phyloP scores from a whole-genome alignment of 2,888 invertebrate genomes.

The Luperina testacea region DNA sequence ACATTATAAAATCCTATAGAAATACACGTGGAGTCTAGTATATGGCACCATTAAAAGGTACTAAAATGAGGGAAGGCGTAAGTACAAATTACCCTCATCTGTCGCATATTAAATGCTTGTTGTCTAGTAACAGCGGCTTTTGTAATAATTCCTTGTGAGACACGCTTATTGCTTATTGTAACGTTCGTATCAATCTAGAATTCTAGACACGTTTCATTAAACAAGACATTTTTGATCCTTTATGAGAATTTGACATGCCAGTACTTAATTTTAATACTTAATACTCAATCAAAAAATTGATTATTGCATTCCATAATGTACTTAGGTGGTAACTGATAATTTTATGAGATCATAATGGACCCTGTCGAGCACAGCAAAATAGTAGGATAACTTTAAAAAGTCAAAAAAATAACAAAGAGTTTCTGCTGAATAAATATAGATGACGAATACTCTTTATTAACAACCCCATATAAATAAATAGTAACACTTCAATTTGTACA shows the following conservation, averaged over 20 bases:
- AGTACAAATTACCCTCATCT: slow-evolving; percentile 38
- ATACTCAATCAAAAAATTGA: background rate
- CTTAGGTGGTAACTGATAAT: background rate
- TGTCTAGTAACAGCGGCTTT: slow-evolving; percentile 35
- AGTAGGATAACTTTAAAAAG: background rate
- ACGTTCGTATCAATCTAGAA: slow-evolving; percentile 29
- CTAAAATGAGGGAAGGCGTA: slow-evolving; percentile 12
- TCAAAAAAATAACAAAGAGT: background rate
- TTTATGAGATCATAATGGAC: background rate
- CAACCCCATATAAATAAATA: background rate
- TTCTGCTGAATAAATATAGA: background rate
- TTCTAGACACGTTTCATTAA: slow-evolving; percentile 21
- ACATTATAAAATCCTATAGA: background rate
- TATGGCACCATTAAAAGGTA: slow-evolving; percentile 18
- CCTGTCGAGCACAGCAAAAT: background rate
- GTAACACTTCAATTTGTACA: background rate
- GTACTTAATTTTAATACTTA: background rate
- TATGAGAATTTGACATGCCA: background rate
- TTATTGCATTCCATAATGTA: background rate
- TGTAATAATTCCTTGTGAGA: slow-evolving; percentile 42
- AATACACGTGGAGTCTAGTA: background rate
- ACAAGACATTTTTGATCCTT: background rate
- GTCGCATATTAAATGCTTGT: slow-evolving; percentile 23
- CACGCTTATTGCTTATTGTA: slow-evolving; percentile 20
- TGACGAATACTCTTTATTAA: background rate